phyloP scores from a whole-genome alignment of 2,797 vertebrate species.

The Varecia variegata region DNA sequence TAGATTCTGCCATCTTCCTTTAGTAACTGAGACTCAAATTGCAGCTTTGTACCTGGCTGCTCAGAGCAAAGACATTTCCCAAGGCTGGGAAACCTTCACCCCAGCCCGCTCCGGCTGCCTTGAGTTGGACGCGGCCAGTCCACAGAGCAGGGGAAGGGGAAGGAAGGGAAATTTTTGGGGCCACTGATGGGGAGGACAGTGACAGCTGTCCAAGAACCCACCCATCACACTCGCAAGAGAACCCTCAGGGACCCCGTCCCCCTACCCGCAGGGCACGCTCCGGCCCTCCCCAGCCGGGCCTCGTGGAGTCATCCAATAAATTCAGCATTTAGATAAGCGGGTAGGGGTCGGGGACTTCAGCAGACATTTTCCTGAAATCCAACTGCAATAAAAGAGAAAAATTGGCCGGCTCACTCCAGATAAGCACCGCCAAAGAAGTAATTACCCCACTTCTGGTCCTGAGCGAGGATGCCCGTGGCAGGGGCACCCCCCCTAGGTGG shows the following conservation, averaged over 20 bases:
- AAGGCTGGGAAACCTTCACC: neutral
- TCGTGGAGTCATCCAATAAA: conserved; percentile 61
- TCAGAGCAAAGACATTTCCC: neutral
- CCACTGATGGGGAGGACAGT: neutral
- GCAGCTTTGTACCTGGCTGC: neutral
- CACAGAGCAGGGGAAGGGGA: neutral
- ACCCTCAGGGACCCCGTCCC: neutral
- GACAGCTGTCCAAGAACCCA: neutral
- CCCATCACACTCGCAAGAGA: neutral
- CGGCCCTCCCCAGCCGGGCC: conserved; percentile 21
- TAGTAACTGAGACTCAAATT: neutral
- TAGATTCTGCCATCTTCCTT: neutral
- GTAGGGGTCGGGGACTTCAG: neutral
- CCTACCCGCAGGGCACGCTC: neutral
- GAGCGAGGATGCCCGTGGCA: conserved; percentile 58
- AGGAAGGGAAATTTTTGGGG: neutral
- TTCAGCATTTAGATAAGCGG: conserved; percentile 42
- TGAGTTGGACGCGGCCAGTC: neutral
- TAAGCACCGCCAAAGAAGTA: conserved; percentile 72
- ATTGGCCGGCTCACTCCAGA: conserved; percentile 50
- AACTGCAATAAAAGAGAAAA: conserved; percentile 79
- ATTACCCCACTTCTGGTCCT: conserved; percentile 63
- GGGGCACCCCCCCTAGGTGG: conserved; percentile 56
- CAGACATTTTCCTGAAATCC: conserved; percentile 67
- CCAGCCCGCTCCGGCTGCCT: neutral